Conservation (phyloP, 2,888 invertebrate species). For the Pammene aurita region DNA sequence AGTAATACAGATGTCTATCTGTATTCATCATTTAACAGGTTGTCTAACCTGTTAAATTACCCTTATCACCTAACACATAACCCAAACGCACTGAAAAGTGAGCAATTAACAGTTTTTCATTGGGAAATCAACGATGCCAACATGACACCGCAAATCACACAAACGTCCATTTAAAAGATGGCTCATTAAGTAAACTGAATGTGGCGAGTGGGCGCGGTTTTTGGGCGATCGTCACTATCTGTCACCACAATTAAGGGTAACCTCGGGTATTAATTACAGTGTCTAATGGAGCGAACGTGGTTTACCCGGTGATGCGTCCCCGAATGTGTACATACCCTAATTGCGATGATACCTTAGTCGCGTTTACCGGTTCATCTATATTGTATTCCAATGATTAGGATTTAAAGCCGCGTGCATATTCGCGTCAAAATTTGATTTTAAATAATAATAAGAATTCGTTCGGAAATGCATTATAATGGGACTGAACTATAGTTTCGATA, state of each 20-base stretch:
- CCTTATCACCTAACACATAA: neutral
- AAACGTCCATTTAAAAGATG: slow-evolving; percentile 29
- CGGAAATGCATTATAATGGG: too few species aligned
- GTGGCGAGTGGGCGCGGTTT: slow-evolving; percentile 65
- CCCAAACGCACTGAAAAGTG: neutral
- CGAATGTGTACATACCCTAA: slow-evolving; percentile 63
- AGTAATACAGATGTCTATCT: too few species aligned
- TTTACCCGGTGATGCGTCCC: slow-evolving; percentile 66
- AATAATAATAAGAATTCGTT: too few species aligned
- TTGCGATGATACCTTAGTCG: slow-evolving; percentile 47
- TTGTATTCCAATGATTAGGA: slow-evolving; percentile 49
- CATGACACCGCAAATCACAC: slow-evolving; percentile 33
- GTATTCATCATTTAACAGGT: too few species aligned
- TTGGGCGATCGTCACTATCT: slow-evolving; percentile 68
- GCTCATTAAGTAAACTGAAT: slow-evolving; percentile 37
- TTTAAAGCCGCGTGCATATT: slow-evolving; percentile 31
- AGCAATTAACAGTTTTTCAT: neutral
- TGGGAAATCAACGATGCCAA: slow-evolving; percentile 4
- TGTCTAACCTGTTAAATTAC: neutral
- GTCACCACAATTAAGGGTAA: slow-evolving; percentile 76
- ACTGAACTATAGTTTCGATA: too few species aligned
- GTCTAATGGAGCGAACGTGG: slow-evolving; percentile 75
- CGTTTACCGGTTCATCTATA: slow-evolving; percentile 38
- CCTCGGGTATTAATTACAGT: slow-evolving; percentile 80
- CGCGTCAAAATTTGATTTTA: neutral